Conservation (phyloP, 2,113 vertebrate species). For the Lanius collurio region DNA sequence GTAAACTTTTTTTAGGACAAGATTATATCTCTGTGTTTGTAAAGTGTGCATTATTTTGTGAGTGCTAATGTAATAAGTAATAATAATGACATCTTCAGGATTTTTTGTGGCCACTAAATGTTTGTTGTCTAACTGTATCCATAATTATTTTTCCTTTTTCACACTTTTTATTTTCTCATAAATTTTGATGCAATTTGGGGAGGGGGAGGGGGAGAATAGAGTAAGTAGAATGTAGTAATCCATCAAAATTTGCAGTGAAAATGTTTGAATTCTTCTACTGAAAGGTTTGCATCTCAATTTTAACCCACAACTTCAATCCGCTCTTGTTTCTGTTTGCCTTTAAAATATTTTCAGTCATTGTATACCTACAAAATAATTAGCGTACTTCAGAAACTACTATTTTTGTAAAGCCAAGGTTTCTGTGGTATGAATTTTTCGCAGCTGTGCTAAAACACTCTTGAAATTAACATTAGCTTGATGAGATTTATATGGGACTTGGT, state of each 20-base stretch:
- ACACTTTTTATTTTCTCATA: background rate
- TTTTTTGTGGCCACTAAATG: background rate
- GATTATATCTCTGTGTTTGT: background rate
- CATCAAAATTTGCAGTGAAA: background rate
- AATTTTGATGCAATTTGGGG: background rate
- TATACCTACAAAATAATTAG: slow-evolving; percentile 58
- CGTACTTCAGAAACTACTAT: background rate
- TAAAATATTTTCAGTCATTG: slow-evolving; percentile 42
- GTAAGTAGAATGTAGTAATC: background rate
- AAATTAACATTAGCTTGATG: slow-evolving; percentile 45
- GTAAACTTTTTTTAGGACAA: background rate
- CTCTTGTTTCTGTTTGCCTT: slow-evolving; percentile 47
- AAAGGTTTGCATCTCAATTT: slow-evolving; percentile 13
- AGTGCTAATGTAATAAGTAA: background rate
- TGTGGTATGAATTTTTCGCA: slow-evolving; percentile 38
- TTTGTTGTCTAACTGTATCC: background rate
- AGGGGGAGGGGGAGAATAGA: background rate
- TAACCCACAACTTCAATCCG: slow-evolving; percentile 12
- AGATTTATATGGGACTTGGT: background rate
- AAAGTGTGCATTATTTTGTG: background rate
- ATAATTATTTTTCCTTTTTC: background rate
- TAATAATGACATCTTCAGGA: background rate
- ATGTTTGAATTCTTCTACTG: background rate
- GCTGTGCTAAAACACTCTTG: slow-evolving; percentile 52
- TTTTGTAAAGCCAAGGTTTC: slow-evolving; percentile 43